Conservation (phyloP, 2,113 vertebrate species). For the Chunga burmeisteri region DNA sequence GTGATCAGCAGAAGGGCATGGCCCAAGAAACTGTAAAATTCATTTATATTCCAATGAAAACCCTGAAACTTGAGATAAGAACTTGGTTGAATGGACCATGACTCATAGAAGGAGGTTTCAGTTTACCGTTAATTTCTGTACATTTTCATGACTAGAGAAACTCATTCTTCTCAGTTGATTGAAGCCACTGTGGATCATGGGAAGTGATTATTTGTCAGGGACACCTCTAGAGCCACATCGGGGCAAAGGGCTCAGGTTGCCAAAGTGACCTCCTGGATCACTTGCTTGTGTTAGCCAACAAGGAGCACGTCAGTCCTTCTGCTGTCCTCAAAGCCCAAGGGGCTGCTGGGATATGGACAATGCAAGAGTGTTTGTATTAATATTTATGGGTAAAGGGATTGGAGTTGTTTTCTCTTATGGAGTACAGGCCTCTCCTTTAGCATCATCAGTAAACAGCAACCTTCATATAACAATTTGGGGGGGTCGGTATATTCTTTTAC, state of each 20-base stretch:
- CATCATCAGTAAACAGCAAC: background rate
- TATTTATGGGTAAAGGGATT: background rate
- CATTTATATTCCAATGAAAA: background rate
- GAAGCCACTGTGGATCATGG: background rate
- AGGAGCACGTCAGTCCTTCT: background rate
- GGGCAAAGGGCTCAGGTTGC: background rate
- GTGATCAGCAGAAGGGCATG: background rate
- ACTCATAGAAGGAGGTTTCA: background rate
- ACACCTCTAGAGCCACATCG: background rate
- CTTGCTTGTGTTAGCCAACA: background rate
- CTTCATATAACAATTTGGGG: background rate
- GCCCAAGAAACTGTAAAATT: background rate
- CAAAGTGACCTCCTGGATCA: background rate
- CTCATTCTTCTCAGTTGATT: background rate
- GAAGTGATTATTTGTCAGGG: background rate
- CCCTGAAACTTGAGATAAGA: background rate
- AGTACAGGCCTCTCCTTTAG: background rate
- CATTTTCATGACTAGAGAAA: background rate
- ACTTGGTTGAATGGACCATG: fast-evolving
- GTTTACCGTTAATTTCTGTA: background rate
- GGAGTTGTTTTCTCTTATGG: background rate
- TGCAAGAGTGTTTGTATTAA: background rate
- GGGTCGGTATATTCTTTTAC: background rate
- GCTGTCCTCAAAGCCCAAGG: background rate
- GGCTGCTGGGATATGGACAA: background rate